Evolutionary conservation across 2,797 vertebrate species (phyloP), one percentile per base, ranked within the genome.

Genomic region (Enteromius paludinosus): DNA sequence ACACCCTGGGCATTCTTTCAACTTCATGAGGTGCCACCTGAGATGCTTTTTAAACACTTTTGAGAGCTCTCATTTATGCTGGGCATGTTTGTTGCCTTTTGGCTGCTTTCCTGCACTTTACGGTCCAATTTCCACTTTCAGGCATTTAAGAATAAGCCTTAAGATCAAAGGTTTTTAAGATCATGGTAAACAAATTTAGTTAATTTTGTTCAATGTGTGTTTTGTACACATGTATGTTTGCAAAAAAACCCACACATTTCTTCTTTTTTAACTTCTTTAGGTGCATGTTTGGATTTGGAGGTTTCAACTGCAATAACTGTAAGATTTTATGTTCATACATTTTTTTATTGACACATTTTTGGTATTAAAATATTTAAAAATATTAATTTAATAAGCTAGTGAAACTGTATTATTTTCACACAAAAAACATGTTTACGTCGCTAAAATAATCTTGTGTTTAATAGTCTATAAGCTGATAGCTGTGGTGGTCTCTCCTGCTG

Each of bases 251-350:
- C 11, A 47, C 30, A 66, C 64, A 28, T 20, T 6, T 2, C 1
- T 7, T 23, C 3, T 81, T 38, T 38, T 88, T 93, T 78, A 11
- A 79, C 4, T 90, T 52, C 86, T 93, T 78, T 89, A 99, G 98
- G 85, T 99, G 98, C 89, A 95, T 94, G 0, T 99, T 99, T 80
- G 98, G 98, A 86, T 96, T 99, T 71, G 98, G 98, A 78, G 98
- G 98, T 90, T 98, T 99, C 90, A 99, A 99, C 91, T 99, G 98
- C 88, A 96, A 94, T 87, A 98, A 99, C 83, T 97, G 98, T 99
- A 92, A 97, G 97, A 0, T 33, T 3, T 79, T n/a, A 62, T 30
- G 28, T 69, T 12, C 3, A 23, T 18, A 3, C 18, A 4, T 2
- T 45, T 30, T 61, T 52, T 52, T 11, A 47, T 73, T 4, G 38